These are phyloP conservation scores for Nesometra sesokonis DNA, from an alignment of 35 echinoderm and acorn worm species.

Conservation along the genomic window DNA sequence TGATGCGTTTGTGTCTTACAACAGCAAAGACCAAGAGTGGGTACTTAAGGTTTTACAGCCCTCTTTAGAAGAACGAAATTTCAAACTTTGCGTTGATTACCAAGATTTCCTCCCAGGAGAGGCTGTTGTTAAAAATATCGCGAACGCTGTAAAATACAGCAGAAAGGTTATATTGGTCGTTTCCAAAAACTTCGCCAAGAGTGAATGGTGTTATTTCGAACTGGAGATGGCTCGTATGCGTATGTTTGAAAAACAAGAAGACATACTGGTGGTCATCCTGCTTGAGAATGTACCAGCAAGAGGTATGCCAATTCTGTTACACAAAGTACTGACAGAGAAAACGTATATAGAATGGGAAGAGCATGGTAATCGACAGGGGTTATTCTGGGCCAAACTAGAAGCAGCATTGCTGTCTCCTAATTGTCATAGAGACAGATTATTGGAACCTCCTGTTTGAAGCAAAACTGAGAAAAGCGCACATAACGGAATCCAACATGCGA, in stretches of 20 bases:
- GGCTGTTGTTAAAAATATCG: background rate
- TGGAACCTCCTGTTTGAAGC: no score
- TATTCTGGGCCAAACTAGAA: conserved; percentile 10
- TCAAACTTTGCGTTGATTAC: conserved; percentile 7
- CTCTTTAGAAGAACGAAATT: background rate
- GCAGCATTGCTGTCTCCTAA: background rate
- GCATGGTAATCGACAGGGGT: no score
- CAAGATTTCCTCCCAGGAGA: background rate
- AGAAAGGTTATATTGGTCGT: background rate
- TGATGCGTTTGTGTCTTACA: conserved; percentile 10
- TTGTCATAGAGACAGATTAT: background rate
- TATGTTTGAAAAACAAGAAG: background rate
- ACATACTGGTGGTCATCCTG: background rate
- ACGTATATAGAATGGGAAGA: conserved; percentile 16
- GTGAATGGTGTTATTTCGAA: conserved; percentile 22
- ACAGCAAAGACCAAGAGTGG: conserved; percentile 1
- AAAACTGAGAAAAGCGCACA: no score
- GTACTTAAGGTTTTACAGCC: background rate
- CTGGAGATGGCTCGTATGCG: conserved; percentile 2
- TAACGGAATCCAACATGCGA: no score
- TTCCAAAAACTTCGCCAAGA: background rate
- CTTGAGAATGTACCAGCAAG: background rate
- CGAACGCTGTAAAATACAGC: background rate
- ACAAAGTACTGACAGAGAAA: background rate
- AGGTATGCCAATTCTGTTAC: background rate